Base-by-base conservation (phyloP, 2,888 invertebrate species). In the Notocelia uddmanniana region DNA sequence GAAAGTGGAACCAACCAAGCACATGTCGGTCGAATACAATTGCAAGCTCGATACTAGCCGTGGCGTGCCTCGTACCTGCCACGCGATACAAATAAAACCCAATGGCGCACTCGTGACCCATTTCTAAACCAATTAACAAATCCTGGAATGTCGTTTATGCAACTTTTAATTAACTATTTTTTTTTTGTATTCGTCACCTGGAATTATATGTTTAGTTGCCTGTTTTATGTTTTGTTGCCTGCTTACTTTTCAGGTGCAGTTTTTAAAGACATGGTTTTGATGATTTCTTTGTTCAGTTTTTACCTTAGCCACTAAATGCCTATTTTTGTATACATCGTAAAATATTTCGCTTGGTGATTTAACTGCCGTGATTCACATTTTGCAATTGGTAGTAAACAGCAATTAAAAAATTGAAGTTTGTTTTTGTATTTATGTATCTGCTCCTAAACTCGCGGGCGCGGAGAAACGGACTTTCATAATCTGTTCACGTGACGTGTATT, bases 31-130 rank as follows among this genome's bases (percentile, higher is more conserved):
- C 9, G 60, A 67, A 54, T 67, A 72, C 71, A 72, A 72, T 66
- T 55, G 66, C 59, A 19, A 52, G 19, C 66, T 26, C 52, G 64
- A 31, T 64, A 52, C 52, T 21, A 54, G 48, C 45, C 55, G 55
- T 72, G 72, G 60, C 68, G 62, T 55, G 68, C 62, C 34, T 37
- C 62, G 72, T 55, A 67, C 60, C 71, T 67, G 71, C 71, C 71
- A 67, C 71, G 67, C 71, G 71, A 72, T 68, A 72, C 72, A 72
- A 68, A 72, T 72, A 72, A 72, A 72, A 59, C 63, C 34, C 31
- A 31, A 69, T 48, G 58, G 52, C 41, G 54, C 68, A 63, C 57
- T 68, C 72, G 58, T 63, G 73, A 73, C 73, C 68, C 37, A 68
- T 73, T 73, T 73, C 68, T 60, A 72, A 50, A 62, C 67, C 67